These are phyloP conservation scores for Metaphire vulgaris DNA, from an alignment of 1,140 invertebrate species.

Conservation along the genomic window DNA sequence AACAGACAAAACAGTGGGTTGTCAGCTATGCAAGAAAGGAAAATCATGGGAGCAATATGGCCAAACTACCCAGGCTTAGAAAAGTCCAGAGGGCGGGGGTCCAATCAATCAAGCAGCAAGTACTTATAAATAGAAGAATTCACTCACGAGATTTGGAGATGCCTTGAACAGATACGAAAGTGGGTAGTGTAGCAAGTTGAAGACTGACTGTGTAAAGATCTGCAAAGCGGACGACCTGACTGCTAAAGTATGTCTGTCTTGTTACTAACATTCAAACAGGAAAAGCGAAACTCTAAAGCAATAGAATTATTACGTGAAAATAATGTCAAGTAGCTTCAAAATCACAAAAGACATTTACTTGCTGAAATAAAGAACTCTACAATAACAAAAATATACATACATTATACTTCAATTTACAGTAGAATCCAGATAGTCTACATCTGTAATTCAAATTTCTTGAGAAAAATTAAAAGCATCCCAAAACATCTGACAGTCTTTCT, in stretches of 20 bases:
- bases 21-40: background rate
- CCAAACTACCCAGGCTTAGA: background rate
- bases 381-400: too few relatives aligned
- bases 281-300: too few relatives aligned
- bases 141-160: slow-evolving; percentile 52
- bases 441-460: too few relatives aligned
- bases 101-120: background rate
- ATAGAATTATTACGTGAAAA: too few relatives aligned
- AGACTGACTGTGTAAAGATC: slow-evolving; percentile 90
- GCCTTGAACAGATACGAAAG: slow-evolving; percentile 74
- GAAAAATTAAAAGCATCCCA: too few relatives aligned
- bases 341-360: too few relatives aligned
- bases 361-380: too few relatives aligned
- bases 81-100: background rate
- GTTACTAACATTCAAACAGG: slow-evolving; percentile 83
- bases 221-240: slow-evolving; percentile 82
- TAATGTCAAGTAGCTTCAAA: too few relatives aligned
- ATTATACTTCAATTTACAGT: too few relatives aligned
- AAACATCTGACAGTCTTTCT: too few relatives aligned
- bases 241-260: slow-evolving; percentile 95
- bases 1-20: background rate
- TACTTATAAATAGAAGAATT: background rate
- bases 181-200: slow-evolving; percentile 96
- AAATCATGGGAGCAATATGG: background rate
- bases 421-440: too few relatives aligned